phyloP scores from a whole-genome alignment of 2,797 vertebrate genomes.

The Micrastur ruficollis region DNA sequence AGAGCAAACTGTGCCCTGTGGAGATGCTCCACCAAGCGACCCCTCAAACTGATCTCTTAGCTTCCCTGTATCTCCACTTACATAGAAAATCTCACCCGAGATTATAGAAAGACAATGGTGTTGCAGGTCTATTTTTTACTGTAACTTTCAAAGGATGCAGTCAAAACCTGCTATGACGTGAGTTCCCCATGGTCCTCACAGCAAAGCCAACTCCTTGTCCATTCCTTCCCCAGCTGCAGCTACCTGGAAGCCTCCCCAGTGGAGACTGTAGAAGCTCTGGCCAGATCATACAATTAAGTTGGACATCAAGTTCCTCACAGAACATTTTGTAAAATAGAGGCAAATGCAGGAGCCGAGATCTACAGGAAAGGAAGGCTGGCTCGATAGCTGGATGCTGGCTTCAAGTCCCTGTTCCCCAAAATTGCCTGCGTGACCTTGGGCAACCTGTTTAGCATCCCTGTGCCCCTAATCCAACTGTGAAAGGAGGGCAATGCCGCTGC shows the following conservation, averaged over 20 bases:
- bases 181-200: background rate
- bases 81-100: background rate
- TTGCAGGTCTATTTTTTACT: background rate
- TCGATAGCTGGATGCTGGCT: background rate
- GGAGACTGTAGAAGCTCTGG: background rate
- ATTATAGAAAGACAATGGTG: background rate
- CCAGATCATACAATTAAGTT: background rate
- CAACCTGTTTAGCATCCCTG: background rate
- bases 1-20: background rate
- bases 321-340: background rate
- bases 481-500: background rate
- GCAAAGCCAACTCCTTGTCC: background rate
- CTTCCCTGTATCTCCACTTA: background rate
- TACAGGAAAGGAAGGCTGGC: background rate
- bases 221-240: background rate
- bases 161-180: accelerated
- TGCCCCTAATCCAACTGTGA: background rate
- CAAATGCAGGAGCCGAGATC: background rate
- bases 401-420: background rate
- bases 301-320: accelerated
- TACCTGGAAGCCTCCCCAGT: background rate
- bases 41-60: background rate
- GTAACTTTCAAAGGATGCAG: background rate
- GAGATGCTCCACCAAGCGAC: background rate
- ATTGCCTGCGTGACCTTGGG: background rate